A percentile compares a stretch with the other conserved stretches of the same genome.
Evolutionary conservation across 2,888 invertebrate species (phyloP).

Genomic region (Chesias legatella): DNA sequence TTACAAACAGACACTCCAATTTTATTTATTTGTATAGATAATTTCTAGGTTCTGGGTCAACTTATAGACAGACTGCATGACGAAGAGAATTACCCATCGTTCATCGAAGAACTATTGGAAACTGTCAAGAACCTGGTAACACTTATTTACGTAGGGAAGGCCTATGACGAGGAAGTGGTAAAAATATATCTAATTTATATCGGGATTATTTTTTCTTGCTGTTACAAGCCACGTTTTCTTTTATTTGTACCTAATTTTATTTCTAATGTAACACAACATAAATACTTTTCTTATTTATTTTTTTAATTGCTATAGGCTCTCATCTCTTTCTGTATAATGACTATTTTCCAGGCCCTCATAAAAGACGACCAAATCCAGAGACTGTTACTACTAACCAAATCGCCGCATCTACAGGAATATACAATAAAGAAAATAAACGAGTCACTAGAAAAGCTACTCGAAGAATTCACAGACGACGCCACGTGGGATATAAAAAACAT

Average conservation of each 20-base stretch:
- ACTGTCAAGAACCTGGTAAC: slow-evolving; percentile 36
- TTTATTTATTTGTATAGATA: too few relatives aligned
- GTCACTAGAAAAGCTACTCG: slow-evolving; percentile 39
- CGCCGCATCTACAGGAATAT: slow-evolving; percentile 53
- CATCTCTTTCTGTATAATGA: not conserved
- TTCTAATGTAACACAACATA: too few relatives aligned
- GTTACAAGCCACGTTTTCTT: too few relatives aligned
- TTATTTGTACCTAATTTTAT: too few relatives aligned
- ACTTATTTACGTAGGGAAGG: slow-evolving; percentile 36
- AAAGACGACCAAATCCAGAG: slow-evolving; percentile 55
- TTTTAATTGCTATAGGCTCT: too few relatives aligned
- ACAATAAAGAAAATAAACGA: slow-evolving; percentile 52
- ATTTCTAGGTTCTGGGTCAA: slow-evolving; percentile 51
- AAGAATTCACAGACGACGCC: slow-evolving; percentile 32
- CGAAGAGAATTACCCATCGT: slow-evolving; percentile 59
- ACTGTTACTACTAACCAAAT: slow-evolving; percentile 53
- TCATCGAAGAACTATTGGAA: slow-evolving; percentile 54
- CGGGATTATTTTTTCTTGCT: too few relatives aligned
- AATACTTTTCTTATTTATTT: too few relatives aligned
- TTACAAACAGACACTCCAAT: too few relatives aligned
- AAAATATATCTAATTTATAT: slow-evolving; percentile 11
- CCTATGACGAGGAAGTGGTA: slow-evolving; percentile 40
- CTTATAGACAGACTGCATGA: slow-evolving; percentile 57
- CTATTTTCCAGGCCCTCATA: slow-evolving; percentile 48
- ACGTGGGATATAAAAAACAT: slow-evolving; percentile 46